Conservation (phyloP, 2,797 vertebrate species). For the Philypnodon macrostomus region DNA sequence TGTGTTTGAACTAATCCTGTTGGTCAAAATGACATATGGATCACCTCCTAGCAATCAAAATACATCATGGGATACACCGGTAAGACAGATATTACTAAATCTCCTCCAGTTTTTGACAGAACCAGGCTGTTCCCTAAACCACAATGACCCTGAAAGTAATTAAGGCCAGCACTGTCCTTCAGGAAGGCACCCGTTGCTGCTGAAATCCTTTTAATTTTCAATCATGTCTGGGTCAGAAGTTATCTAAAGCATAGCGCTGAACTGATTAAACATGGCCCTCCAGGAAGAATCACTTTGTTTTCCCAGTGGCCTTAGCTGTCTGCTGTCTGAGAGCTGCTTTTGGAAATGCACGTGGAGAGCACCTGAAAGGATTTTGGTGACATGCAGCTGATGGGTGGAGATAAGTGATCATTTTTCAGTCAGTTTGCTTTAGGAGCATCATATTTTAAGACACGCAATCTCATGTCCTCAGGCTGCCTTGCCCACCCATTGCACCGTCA, state of each 20-base stretch:
- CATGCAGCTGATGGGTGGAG: conserved; percentile 39
- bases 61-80: conserved; percentile 25
- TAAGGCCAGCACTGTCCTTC: conserved; percentile 58
- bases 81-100: conserved; percentile 31
- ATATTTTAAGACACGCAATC: conserved; percentile 52
- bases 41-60: no score
- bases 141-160: conserved; percentile 49
- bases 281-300: conserved; percentile 57
- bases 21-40: no score
- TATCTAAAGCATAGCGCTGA: conserved; percentile 56
- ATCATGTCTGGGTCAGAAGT: conserved; percentile 59
- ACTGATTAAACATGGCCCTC: conserved; percentile 63
- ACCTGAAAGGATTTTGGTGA: conserved; percentile 25
- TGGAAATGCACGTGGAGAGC: conserved; percentile 9
- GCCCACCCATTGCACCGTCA: conserved; percentile 44
- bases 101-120: conserved; percentile 41
- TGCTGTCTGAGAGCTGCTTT: conserved; percentile 14
- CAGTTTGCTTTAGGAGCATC: conserved; percentile 49
- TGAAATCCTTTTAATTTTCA: conserved; percentile 62
- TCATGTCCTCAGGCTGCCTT: conserved; percentile 12
- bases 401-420: conserved; percentile 57
- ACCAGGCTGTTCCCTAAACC: conserved; percentile 30
- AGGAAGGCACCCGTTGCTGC: conserved; percentile 36
- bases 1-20: no score
- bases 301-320: conserved; percentile 16